These are phyloP conservation scores for Leuciscus idus DNA, from an alignment of 2,113 vertebrate species.

Conservation along the genomic window DNA sequence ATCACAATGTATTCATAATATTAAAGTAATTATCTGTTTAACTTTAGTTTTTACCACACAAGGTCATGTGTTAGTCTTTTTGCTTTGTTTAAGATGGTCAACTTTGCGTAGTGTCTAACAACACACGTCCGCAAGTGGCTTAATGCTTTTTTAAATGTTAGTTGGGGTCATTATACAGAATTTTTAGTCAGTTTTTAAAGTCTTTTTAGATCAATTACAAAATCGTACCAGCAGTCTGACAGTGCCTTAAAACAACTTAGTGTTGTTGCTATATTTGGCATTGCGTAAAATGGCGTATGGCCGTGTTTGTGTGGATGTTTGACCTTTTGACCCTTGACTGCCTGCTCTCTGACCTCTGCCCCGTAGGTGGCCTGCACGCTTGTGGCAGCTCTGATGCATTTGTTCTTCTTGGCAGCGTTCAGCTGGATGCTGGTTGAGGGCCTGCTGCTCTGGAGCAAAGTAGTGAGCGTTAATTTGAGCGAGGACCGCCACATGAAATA, in stretches of 20 bases:
- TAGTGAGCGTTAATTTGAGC: constrained; percentile 81
- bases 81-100: neutral
- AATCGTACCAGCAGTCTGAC: neutral
- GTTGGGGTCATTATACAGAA: neutral
- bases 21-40: neutral
- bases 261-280: neutral
- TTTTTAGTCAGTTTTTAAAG: neutral
- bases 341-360: constrained; percentile 53
- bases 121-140: too few species aligned
- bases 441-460: constrained; percentile 85
- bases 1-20: neutral
- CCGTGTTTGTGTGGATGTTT: constrained; percentile 18
- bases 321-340: constrained; percentile 35
- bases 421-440: constrained; percentile 85
- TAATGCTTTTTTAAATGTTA: neutral
- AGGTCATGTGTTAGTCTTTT: neutral
- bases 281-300: constrained; percentile 17
- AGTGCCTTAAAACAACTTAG: constrained; percentile 5
- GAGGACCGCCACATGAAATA: constrained; percentile 83
- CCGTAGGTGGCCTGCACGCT: constrained; percentile 79
- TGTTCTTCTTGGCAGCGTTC: constrained; percentile 84
- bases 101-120: too few species aligned
- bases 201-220: neutral
- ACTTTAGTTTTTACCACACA: neutral
- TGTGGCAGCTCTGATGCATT: constrained; percentile 79